A percentile compares a stretch with the other conserved stretches of the same genome.
These are phyloP conservation scores for Spicauda simplicius DNA, from an alignment of 2,888 invertebrate genomes.

Conservation along the genomic window DNA sequence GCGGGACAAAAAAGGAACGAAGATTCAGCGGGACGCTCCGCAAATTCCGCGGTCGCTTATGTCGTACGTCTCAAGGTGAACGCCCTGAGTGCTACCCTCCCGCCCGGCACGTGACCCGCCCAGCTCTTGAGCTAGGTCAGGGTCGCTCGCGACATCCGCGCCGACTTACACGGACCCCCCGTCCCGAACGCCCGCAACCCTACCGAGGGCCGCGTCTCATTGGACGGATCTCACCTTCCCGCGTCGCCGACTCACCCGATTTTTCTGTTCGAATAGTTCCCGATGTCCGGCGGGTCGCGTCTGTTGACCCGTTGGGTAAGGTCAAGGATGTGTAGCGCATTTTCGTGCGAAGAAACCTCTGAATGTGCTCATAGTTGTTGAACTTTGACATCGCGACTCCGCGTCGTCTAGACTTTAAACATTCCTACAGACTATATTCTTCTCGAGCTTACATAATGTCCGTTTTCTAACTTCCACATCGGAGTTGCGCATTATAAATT, in stretches of 20 bases:
- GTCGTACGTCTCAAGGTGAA: conserved; percentile 79
- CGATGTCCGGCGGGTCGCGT: conserved; percentile 64
- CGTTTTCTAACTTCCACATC: conserved; percentile 7
- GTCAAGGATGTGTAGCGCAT: conserved; percentile 61
- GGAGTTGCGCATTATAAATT: conserved; percentile 10
- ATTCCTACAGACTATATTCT: conserved; percentile 7
- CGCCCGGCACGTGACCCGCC: conserved; percentile 79
- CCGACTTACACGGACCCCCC: conserved; percentile 61
- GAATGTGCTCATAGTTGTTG: conserved; percentile 32
- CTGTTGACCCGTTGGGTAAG: conserved; percentile 68
- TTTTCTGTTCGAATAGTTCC: conserved; percentile 80
- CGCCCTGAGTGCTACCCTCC: conserved; percentile 73
- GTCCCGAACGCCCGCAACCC: conserved; percentile 38
- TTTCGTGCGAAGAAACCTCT: conserved; percentile 39
- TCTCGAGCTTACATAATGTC: conserved; percentile 18
- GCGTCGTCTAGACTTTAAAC: conserved; percentile 26
- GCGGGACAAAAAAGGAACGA: conserved; percentile 12
- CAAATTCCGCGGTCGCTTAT: conserved; percentile 57
- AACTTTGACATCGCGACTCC: conserved; percentile 24
- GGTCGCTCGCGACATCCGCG: conserved; percentile 69
- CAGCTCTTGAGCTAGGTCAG: conserved; percentile 81
- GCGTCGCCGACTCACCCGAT: conserved; percentile 64
- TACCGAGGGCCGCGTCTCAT: conserved; percentile 46
- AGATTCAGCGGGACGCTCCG: conserved; percentile 37
- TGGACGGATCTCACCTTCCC: conserved; percentile 59